Base-by-base conservation (phyloP, 2,888 invertebrate species). In the Callyntrura sp. region DNA sequence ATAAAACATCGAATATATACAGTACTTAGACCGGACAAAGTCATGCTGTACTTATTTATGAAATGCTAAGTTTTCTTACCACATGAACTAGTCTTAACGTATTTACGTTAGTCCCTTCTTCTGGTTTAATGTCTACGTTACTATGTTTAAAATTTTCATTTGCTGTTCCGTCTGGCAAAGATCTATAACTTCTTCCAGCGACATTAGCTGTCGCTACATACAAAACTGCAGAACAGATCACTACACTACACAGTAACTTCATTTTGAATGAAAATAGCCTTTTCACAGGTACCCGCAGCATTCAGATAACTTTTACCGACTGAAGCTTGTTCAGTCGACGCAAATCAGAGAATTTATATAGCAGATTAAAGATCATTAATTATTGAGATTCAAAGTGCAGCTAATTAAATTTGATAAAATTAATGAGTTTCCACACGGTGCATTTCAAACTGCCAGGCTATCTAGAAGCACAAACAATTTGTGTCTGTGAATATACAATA, bases 1-100 rank as follows among this genome's bases (percentile, higher is more conserved):
- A n/a, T n/a, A n/a, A n/a, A n/a, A n/a, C n/a, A n/a, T n/a, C n/a
- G n/a, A n/a, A n/a, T n/a, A n/a, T n/a, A n/a, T n/a, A n/a, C 3
- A 12, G 17, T 17, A 20, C n/a, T 60, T 60, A 20, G 17, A 2
- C 6, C 4, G 62, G 62, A 20, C 20, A 45, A 45, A 45, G 11
- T 45, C 45, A 8, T 51, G 11, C 14, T 51, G 11, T 8, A 51
- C 2, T 51, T 51, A 14, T 51, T 51, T 17, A 3, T 5, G 9
- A 11, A 65, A 35, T 68, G 14, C 1, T 35, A 14, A 6, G 1
- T 14, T 35, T 35, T 14, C 83, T 45, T 86, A 91, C 91, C 88
- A 91, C 88, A 79, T 91, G 91, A n/a, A 89, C 90, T 2, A 88
- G 79, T 11, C 73, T 55, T 12, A 91, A 62, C 0, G 91, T 84